These are phyloP conservation scores for Campoletis sonorensis DNA, from an alignment of 1,140 invertebrate species.

Conservation along the genomic window DNA sequence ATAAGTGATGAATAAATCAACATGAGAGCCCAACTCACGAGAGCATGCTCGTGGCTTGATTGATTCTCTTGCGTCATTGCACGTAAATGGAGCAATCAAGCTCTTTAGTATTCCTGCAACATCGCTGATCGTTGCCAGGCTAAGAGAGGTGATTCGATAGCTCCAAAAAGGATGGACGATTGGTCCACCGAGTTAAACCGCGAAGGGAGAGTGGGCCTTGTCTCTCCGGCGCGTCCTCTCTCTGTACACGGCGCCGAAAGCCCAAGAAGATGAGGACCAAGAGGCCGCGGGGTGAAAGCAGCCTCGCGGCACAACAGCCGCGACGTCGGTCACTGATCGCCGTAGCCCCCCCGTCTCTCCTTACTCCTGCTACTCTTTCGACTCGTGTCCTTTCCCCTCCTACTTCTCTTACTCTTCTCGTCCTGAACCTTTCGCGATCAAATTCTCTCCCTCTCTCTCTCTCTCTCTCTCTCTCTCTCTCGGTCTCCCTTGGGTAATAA, in stretches of 20 bases:
- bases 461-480: conserved; percentile 9
- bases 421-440: conserved; percentile 1
- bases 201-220: not conserved
- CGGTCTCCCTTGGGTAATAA: conserved; percentile 23
- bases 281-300: not conserved
- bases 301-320: conserved; percentile 11
- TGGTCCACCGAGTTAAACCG: not conserved
- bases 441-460: conserved; percentile 7
- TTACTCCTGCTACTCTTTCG: conserved; percentile 31
- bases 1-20: conserved; percentile 48
- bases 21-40: conserved; percentile 8
- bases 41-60: conserved; percentile 34
- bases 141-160: conserved; percentile 38
- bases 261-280: not conserved
- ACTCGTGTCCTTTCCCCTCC: conserved; percentile 15
- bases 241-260: conserved; percentile 34
- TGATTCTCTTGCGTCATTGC: conserved; percentile 46
- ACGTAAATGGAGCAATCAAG: conserved; percentile 47
- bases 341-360: conserved; percentile 39
- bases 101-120: conserved; percentile 42
- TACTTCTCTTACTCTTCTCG: not conserved
- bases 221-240: not conserved
- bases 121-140: conserved; percentile 33
- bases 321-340: conserved; percentile 45
- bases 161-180: conserved; percentile 40